Evolutionary conservation across 2,113 vertebrate species (phyloP).

Genomic region (Uria aalge): DNA sequence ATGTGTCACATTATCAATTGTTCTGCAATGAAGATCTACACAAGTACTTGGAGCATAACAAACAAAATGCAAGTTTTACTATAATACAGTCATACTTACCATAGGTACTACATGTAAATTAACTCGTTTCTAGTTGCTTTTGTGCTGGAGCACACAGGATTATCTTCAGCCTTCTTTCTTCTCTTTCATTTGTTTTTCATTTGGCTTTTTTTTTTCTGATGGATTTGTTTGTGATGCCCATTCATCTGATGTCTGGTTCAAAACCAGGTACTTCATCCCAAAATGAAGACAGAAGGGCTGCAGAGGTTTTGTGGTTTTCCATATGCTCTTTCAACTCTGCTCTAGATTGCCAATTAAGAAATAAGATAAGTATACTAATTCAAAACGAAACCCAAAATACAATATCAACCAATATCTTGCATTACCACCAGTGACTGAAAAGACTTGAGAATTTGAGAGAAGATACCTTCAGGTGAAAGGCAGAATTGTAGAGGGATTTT

Average conservation of each 20-base stretch:
- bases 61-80: background rate
- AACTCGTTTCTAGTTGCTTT: background rate
- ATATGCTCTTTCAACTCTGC: background rate
- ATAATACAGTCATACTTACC: conserved; percentile 34
- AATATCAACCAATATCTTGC: background rate
- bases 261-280: background rate
- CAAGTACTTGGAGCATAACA: background rate
- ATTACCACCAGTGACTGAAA: background rate
- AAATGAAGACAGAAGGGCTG: background rate
- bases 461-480: background rate
- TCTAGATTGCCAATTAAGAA: background rate
- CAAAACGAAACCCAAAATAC: background rate
- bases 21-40: background rate
- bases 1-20: background rate
- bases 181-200: background rate
- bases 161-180: background rate
- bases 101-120: conserved; percentile 62
- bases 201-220: background rate
- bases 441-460: background rate
- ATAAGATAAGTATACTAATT: background rate
- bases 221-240: background rate
- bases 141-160: background rate
- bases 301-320: background rate
- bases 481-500: background rate
- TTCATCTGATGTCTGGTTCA: background rate